These are phyloP conservation scores for Cyclargus thomasi DNA, from an alignment of 1,140 invertebrate species.

Conservation along the genomic window DNA sequence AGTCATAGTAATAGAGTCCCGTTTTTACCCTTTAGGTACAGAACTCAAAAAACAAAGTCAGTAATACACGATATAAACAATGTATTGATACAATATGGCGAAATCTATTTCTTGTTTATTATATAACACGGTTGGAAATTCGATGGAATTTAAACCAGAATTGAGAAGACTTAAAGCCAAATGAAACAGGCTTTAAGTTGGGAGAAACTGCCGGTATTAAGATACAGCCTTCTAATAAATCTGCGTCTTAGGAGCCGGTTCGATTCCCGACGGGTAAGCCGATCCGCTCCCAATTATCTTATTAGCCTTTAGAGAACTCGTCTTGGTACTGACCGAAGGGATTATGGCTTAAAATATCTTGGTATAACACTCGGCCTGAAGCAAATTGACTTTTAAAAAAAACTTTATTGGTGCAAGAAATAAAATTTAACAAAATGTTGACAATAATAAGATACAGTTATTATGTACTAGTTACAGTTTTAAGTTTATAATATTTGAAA, in stretches of 20 bases:
- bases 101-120: no score
- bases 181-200: slow-evolving; percentile 62
- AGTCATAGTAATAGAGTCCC: no score
- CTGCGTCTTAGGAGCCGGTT: slow-evolving; percentile 52
- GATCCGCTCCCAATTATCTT: slow-evolving; percentile 51
- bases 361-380: not conserved
- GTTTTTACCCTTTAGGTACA: no score
- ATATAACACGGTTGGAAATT: not conserved
- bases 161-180: slow-evolving; percentile 47
- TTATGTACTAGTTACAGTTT: no score
- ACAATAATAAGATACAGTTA: no score
- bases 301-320: slow-evolving; percentile 38
- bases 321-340: slow-evolving; percentile 41
- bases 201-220: slow-evolving; percentile 45
- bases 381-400: slow-evolving; percentile 26
- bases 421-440: no score
- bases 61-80: no score
- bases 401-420: slow-evolving; percentile 43
- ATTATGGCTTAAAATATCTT: not conserved
- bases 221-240: slow-evolving; percentile 66
- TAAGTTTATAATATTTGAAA: no score
- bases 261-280: slow-evolving; percentile 50
- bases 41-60: no score
- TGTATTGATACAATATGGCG: no score
- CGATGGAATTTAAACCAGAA: slow-evolving; percentile 23